Percentiles rank a stretch among this genome's conserved stretches.
These are phyloP conservation scores for Chromis chromis DNA, from an alignment of 2,797 vertebrate genomes.

Conservation along the genomic window DNA sequence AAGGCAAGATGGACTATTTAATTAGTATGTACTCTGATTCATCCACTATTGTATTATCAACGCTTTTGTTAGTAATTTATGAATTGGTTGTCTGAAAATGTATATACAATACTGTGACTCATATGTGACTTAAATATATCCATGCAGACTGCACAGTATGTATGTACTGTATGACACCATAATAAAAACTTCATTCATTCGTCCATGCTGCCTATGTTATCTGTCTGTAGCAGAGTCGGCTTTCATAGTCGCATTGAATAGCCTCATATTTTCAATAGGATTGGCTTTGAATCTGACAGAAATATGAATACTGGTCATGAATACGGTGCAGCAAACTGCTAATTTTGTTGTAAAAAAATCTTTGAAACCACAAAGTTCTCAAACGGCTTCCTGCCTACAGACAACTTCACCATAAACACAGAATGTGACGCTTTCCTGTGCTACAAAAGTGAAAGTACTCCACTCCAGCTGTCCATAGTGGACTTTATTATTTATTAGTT, in stretches of 20 bases:
- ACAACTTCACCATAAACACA: not conserved
- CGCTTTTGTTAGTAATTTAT: not conserved
- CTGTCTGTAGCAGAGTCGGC: constrained; percentile 36
- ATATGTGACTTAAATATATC: not conserved
- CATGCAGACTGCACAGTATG: constrained; percentile 2
- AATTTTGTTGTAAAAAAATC: constrained; percentile 2
- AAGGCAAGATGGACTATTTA: not conserved
- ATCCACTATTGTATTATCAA: not conserved
- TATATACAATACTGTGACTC: not conserved
- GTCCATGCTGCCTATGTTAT: constrained; percentile 38
- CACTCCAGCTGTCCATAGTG: not conserved
- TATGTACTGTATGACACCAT: constrained; percentile 8
- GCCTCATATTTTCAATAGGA: constrained; percentile 9
- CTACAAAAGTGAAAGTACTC: not conserved
- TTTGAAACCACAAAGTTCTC: not conserved
- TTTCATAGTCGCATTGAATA: constrained; percentile 23
- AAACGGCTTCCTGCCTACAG: not conserved
- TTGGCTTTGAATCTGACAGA: constrained; percentile 17
- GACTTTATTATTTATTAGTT: constrained; percentile 2
- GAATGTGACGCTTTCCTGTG: not conserved
- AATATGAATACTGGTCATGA: constrained; percentile 7
- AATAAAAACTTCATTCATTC: constrained; percentile 21
- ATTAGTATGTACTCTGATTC: not conserved
- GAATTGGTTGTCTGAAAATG: constrained; percentile 8
- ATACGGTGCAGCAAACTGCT: constrained; percentile 1